Evolutionary conservation across 2,113 vertebrate species (phyloP).

Genomic region (Ophthalmolycus amberensis): DNA sequence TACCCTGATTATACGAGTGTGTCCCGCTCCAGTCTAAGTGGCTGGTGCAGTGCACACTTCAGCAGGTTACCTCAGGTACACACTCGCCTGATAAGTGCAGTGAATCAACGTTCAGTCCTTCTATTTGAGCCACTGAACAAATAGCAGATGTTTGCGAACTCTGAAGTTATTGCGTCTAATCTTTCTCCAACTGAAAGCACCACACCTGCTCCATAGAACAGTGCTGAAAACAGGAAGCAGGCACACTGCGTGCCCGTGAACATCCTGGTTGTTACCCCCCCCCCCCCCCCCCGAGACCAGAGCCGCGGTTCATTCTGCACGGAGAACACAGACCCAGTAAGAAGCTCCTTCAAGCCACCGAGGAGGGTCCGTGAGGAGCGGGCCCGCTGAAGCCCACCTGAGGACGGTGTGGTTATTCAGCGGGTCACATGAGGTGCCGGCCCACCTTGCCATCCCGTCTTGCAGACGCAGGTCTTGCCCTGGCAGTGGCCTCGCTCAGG

Average conservation of each 20-base stretch:
- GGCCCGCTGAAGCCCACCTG: background rate
- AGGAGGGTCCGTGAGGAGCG: background rate
- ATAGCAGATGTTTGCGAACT: too few relatives aligned
- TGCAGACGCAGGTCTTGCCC: slow-evolving; percentile 85
- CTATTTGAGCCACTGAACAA: background rate
- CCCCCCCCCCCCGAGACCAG: background rate
- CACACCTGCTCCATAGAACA: background rate
- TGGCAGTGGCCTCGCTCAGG: slow-evolving; percentile 87
- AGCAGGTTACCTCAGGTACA: background rate
- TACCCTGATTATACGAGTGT: background rate
- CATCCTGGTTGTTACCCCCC: too few relatives aligned
- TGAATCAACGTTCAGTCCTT: background rate
- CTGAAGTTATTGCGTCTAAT: background rate
- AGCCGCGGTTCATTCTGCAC: background rate
- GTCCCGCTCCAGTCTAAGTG: background rate
- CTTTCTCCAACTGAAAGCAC: background rate
- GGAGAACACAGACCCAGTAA: background rate
- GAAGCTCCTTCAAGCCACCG: background rate
- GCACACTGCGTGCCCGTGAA: background rate
- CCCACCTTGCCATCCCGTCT: slow-evolving; percentile 92
- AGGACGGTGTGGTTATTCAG: slow-evolving; percentile 9
- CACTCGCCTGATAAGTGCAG: background rate
- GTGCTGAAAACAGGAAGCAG: background rate
- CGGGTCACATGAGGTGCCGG: background rate
- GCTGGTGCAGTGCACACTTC: background rate